Evolutionary conservation across 2,797 vertebrate genomes (phyloP).

Genomic region (Pygocentrus nattereri): DNA sequence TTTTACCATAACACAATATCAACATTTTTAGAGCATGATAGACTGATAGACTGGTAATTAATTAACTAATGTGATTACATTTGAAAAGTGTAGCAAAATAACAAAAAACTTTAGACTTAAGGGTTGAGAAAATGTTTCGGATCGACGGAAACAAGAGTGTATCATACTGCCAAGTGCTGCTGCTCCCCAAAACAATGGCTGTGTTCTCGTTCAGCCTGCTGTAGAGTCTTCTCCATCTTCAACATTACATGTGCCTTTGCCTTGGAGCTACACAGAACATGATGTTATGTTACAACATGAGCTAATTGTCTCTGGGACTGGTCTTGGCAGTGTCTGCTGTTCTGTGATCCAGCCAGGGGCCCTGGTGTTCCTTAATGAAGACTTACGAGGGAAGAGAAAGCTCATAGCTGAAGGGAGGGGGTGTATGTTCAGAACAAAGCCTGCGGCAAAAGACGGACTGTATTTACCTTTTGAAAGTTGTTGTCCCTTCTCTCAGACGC

Average conservation of each 20-base stretch:
- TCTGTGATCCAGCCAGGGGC: conserved; percentile 69
- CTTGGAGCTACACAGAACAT: conserved; percentile 62
- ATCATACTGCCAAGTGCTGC: conserved; percentile 2
- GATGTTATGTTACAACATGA: conserved; percentile 78
- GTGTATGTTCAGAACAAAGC: conserved; percentile 36
- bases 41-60: neutral
- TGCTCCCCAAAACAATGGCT: conserved; percentile 17
- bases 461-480: conserved; percentile 20
- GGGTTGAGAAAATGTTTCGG: conserved; percentile 4
- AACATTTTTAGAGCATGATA: too few relatives aligned
- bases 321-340: conserved; percentile 58
- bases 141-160: neutral
- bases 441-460: conserved; percentile 37
- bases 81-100: neutral
- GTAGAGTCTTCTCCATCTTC: conserved; percentile 64
- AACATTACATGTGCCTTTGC: conserved; percentile 58
- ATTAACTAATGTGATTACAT: neutral
- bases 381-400: conserved; percentile 77
- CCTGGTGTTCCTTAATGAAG: conserved; percentile 77
- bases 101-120: neutral
- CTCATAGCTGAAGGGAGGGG: conserved; percentile 66
- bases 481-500: conserved; percentile 10
- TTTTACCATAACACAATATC: too few relatives aligned
- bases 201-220: conserved; percentile 21
- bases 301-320: conserved; percentile 77